Evolutionary conservation across 2,797 vertebrate species (phyloP), one percentile per base, ranked within the genome.

Genomic region (Hydrophis major): DNA sequence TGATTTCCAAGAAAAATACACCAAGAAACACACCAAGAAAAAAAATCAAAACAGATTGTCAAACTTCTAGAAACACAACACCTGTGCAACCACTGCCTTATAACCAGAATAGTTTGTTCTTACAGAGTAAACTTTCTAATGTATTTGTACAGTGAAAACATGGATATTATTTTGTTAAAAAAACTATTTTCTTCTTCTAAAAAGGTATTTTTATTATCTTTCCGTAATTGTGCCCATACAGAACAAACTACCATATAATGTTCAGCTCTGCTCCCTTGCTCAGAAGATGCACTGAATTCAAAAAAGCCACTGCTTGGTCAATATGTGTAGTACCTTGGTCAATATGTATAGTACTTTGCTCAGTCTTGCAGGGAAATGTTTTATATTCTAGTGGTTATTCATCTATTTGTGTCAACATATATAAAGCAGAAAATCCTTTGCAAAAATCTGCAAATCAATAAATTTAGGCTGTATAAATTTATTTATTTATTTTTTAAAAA

Each of bases 81-180:
- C 89, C 92, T 87, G 90, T 83, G 56, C 18, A 87, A n/a, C 4
- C 4, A 55, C 47, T 93, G 57, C 94, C 91, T 95, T 91, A 94
- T 93, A 94, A 94, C 50, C 91, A 92, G 95, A 96, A 94, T 91
- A 92, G 90, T 61, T 32, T 56, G 56, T 42, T 93, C 86, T 90
- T 32, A 69, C 8, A 42, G 92, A 95, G 3, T 83, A 83, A 92
- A 95, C 93, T 92, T 57, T 57, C 27, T 87, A 1, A 20, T 50
- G 2, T 50, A 66, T 87, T 59, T 20, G 18, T 56, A 37, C 22
- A 87, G 63, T 57, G 13, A 53, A 78, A 28, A 2, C n/a, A 88
- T 13, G 10, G 50, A 78, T n/a, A 63, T 27, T 27, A 18, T 56
- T 16, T 55, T 91, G 69, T 60, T 14, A 4, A 57, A 55, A 60